phyloP scores from a whole-genome alignment of 2,797 vertebrate genomes.

The Iguana delicatissima region DNA sequence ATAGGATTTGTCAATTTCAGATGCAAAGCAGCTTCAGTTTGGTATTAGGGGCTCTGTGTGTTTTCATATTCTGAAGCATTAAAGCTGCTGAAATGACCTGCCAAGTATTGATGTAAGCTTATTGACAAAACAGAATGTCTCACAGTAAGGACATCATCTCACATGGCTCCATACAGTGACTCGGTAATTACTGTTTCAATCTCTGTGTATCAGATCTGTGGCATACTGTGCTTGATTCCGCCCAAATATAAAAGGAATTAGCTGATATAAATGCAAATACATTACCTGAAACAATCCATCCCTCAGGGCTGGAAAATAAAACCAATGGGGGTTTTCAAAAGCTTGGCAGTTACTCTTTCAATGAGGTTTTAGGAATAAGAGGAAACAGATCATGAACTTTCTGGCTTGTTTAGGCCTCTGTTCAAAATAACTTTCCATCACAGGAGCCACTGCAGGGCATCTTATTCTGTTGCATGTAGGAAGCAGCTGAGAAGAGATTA shows the following conservation, averaged over 20 bases:
- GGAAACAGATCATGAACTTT: not conserved
- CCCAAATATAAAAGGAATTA: conserved; percentile 52
- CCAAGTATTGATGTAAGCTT: conserved; percentile 77
- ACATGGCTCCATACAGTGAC: conserved; percentile 54
- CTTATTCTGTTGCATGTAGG: not conserved
- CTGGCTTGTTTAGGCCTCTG: not conserved
- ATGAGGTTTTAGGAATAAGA: conserved; percentile 40
- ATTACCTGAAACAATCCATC: conserved; percentile 63
- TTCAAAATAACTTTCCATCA: not conserved
- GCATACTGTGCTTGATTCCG: conserved; percentile 38
- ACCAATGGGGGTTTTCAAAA: conserved; percentile 41
- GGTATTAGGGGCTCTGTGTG: conserved; percentile 73
- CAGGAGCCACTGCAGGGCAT: not conserved
- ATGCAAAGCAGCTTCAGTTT: conserved; percentile 75
- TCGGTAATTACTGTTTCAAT: conserved; percentile 71
- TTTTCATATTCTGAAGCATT: conserved; percentile 75
- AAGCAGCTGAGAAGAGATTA: not conserved
- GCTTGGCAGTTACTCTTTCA: conserved; percentile 43
- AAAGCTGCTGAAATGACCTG: conserved; percentile 74
- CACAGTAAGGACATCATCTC: conserved; percentile 73
- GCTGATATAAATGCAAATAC: conserved; percentile 53
- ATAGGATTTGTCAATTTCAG: conserved; percentile 77
- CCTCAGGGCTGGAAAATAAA: conserved; percentile 37
- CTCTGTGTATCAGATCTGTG: conserved; percentile 51
- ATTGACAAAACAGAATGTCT: conserved; percentile 77